These are phyloP conservation scores for Otolemur crassicaudatus DNA, from an alignment of 2,797 vertebrate species.

Conservation along the genomic window DNA sequence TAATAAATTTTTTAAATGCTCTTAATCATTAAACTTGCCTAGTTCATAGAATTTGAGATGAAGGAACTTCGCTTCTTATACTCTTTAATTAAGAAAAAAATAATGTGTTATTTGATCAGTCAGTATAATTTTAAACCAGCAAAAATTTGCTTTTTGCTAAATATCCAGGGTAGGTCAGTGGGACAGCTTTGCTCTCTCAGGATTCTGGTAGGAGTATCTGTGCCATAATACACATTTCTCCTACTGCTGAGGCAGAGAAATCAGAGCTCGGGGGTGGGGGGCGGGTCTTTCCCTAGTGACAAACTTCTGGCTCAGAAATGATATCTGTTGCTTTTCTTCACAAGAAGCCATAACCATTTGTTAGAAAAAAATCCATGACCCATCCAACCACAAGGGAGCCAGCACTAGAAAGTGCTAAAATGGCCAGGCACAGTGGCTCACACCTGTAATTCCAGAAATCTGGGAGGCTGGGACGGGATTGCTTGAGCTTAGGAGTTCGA, in stretches of 20 bases:
- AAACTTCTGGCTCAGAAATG: background rate
- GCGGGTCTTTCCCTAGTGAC: background rate
- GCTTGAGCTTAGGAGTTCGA: too few species aligned
- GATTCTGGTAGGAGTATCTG: background rate
- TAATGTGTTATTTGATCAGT: background rate
- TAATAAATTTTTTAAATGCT: background rate
- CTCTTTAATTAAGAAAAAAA: background rate
- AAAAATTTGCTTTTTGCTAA: background rate
- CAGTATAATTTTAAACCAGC: conserved; percentile 12
- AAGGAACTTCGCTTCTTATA: background rate
- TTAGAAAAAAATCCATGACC: background rate
- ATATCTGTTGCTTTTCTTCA: background rate
- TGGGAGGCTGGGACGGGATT: too few species aligned
- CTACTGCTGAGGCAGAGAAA: background rate
- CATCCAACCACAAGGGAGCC: background rate
- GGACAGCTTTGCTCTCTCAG: background rate
- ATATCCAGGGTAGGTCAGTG: background rate
- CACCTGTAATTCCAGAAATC: too few species aligned
- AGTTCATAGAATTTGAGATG: background rate
- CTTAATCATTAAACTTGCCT: conserved; percentile 2
- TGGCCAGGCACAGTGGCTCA: too few species aligned
- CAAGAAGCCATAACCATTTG: background rate
- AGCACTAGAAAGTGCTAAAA: background rate
- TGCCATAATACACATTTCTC: background rate
- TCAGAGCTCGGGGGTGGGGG: background rate